phyloP scores from a whole-genome alignment of 2,888 invertebrate species.

The Spicauda simplicius region DNA sequence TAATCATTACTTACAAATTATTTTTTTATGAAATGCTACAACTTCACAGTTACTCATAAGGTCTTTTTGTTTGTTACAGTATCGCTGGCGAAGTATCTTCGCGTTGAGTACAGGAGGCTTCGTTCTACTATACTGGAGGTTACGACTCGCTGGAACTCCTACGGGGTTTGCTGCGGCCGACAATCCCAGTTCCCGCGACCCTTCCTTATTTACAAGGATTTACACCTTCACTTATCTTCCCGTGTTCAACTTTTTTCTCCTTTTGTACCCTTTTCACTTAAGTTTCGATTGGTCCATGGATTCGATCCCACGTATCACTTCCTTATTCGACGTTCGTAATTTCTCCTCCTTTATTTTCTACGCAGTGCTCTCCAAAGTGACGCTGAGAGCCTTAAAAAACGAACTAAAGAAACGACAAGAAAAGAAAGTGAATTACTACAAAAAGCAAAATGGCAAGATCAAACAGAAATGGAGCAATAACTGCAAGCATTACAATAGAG shows the following conservation, averaged over 20 bases:
- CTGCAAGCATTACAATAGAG: constrained; percentile 70
- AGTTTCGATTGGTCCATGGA: constrained; percentile 99
- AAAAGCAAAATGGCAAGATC: constrained; percentile 71
- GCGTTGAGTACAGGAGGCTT: constrained; percentile 88
- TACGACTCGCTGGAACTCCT: constrained; percentile 90
- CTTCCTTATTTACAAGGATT: constrained; percentile 91
- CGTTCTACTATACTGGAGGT: constrained; percentile 89
- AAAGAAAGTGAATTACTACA: constrained; percentile 70
- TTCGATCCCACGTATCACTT: constrained; percentile 93
- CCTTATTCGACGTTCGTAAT: constrained; percentile 92
- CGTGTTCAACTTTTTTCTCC: constrained; percentile 94
- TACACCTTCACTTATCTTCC: constrained; percentile 97
- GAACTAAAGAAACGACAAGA: constrained; percentile 71
- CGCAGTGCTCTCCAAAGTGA: constrained; percentile 75
- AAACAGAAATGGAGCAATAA: constrained; percentile 77
- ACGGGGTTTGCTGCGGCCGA: constrained; percentile 96
- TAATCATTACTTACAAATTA: neutral
- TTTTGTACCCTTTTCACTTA: constrained; percentile 93
- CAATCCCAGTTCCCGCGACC: constrained; percentile 97
- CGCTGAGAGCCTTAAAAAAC: constrained; percentile 66
- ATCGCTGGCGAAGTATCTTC: constrained; percentile 89
- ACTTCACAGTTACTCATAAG: neutral
- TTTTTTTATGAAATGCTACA: neutral
- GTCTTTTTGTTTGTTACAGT: constrained; percentile 84
- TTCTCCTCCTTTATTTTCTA: constrained; percentile 91